Evolutionary conservation across 2,888 invertebrate species (phyloP).

Genomic region (Arctia plantaginis): DNA sequence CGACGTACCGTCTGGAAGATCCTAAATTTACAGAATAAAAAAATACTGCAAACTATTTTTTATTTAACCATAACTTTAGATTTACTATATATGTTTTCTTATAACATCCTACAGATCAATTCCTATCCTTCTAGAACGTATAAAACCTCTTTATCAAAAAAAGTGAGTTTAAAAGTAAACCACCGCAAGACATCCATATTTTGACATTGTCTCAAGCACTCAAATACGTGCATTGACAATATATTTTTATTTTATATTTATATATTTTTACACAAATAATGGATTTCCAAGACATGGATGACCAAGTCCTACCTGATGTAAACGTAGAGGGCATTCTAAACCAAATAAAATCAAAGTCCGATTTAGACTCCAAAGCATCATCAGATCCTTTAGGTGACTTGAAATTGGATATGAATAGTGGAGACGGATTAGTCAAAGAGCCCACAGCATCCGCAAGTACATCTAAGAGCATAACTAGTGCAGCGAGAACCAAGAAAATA

Average conservation of each 20-base stretch:
- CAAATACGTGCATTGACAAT: not conserved
- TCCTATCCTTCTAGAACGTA: not conserved
- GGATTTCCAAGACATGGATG: constrained; percentile 34
- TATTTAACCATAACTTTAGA: not conserved
- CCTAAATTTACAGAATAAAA: not conserved
- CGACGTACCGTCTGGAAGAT: not conserved
- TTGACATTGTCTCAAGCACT: constrained; percentile 5
- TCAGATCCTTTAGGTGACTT: not conserved
- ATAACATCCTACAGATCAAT: not conserved
- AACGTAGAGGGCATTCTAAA: constrained; percentile 9
- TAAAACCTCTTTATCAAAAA: not conserved
- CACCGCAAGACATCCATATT: not conserved
- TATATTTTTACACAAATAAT: constrained; percentile 1
- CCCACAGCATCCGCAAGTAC: constrained; percentile 31
- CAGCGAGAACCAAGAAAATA: constrained; percentile 14
- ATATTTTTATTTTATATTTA: not conserved
- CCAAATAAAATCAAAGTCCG: not conserved
- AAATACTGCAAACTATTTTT: not conserved
- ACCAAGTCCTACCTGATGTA: constrained; percentile 11
- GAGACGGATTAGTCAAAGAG: constrained; percentile 7
- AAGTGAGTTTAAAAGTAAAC: constrained; percentile 4
- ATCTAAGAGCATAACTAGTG: not conserved
- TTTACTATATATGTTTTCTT: not conserved
- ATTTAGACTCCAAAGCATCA: not conserved
- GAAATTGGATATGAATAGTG: not conserved